A percentile compares a stretch with the other conserved stretches of the same genome.
phyloP scores from a whole-genome alignment of 2,888 invertebrate species.

The Petrolisthes cinctipes region DNA sequence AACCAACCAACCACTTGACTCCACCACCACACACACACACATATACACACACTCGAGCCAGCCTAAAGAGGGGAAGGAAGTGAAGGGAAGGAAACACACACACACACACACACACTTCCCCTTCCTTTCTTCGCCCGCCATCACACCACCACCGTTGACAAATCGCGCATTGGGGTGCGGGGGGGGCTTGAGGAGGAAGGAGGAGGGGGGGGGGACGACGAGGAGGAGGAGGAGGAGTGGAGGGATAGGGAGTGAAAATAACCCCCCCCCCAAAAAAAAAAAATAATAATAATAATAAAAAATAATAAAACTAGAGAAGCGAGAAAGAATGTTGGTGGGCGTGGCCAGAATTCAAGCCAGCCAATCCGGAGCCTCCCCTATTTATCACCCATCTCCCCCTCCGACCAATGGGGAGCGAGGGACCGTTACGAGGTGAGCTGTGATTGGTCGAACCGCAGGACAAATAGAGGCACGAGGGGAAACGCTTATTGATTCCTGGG shows the following conservation, averaged over 20 bases:
- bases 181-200: constrained; percentile 24
- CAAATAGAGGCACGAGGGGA: constrained; percentile 40
- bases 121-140: constrained; percentile 31
- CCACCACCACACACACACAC: constrained; percentile 29
- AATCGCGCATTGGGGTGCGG: background rate
- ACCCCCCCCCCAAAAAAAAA: no score
- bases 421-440: constrained; percentile 7
- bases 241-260: no score
- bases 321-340: constrained; percentile 12
- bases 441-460: constrained; percentile 27
- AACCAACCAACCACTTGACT: constrained; percentile 28
- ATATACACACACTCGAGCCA: background rate
- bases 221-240: background rate
- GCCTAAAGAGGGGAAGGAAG: no score
- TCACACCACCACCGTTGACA: constrained; percentile 43
- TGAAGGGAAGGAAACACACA: no score
- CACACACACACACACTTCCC: background rate
- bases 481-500: constrained; percentile 45
- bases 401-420: constrained; percentile 21
- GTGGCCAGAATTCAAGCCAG: constrained; percentile 1
- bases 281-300: no score
- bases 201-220: constrained; percentile 15
- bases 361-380: constrained; percentile 25
- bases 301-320: no score
- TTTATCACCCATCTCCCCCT: constrained; percentile 35